These are phyloP conservation scores for Malthinus flaveolus DNA, from an alignment of 2,888 invertebrate species.

Conservation along the genomic window DNA sequence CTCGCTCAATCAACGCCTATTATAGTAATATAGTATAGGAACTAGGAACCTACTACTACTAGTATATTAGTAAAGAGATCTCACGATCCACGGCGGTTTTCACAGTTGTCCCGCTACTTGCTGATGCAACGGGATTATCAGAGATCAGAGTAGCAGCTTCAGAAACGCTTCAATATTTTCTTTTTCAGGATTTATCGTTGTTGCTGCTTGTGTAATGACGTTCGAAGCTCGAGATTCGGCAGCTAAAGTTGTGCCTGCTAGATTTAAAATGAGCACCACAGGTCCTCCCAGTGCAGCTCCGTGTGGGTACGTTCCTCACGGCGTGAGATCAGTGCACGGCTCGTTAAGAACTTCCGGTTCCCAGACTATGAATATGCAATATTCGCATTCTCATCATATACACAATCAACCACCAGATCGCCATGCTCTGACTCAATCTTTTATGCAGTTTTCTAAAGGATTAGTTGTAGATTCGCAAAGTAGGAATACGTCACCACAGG, in stretches of 20 bases:
- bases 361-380: slow-evolving; percentile 41
- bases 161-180: too few relatives aligned
- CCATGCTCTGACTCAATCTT: slow-evolving; percentile 55
- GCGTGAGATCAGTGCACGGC: slow-evolving; percentile 40
- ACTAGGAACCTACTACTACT: too few relatives aligned
- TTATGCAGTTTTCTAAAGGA: slow-evolving; percentile 57
- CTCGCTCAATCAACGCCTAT: too few relatives aligned
- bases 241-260: slow-evolving; percentile 86
- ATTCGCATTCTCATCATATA: slow-evolving; percentile 30
- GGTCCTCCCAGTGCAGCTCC: slow-evolving; percentile 36
- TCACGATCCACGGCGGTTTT: too few relatives aligned
- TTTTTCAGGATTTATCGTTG: slow-evolving; percentile 83
- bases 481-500: slow-evolving; percentile 43
- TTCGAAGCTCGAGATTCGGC: slow-evolving; percentile 95
- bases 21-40: too few relatives aligned
- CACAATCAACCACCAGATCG: slow-evolving; percentile 27
- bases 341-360: slow-evolving; percentile 49
- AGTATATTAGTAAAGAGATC: too few relatives aligned
- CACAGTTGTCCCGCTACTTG: too few relatives aligned
- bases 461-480: slow-evolving; percentile 47
- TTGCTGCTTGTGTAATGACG: slow-evolving; percentile 98
- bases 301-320: slow-evolving; percentile 20
- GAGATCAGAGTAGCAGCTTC: too few relatives aligned
- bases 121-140: too few relatives aligned
- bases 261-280: slow-evolving; percentile 56